Evolutionary conservation across 2,113 vertebrate species (phyloP).

Genomic region (Ptyas mucosa): DNA sequence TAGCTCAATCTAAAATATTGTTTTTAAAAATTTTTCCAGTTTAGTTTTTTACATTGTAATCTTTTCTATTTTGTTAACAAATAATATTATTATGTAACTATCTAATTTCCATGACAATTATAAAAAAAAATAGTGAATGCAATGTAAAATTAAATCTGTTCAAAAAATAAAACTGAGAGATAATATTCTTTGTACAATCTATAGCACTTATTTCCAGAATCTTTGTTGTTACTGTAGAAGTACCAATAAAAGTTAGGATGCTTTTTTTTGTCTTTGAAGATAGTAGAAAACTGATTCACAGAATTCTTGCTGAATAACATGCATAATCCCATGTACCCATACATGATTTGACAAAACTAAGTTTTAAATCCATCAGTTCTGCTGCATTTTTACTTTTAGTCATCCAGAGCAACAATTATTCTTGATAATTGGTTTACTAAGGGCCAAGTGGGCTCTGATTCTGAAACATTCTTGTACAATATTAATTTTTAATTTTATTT

Average conservation of each 20-base stretch:
- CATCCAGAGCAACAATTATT: neutral
- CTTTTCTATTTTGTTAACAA: neutral
- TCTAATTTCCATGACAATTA: neutral
- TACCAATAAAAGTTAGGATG: neutral
- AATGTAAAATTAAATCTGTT: neutral
- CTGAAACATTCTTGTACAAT: neutral
- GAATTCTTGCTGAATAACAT: neutral
- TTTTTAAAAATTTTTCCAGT: neutral
- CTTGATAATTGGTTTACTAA: neutral
- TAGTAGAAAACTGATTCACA: neutral
- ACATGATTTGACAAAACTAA: neutral
- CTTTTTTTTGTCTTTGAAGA: neutral
- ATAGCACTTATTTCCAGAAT: neutral
- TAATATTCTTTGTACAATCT: neutral
- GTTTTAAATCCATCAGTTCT: neutral
- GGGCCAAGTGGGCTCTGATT: neutral
- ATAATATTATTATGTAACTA: neutral
- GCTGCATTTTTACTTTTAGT: neutral
- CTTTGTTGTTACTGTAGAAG: neutral
- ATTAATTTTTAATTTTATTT: neutral
- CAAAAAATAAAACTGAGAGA: neutral
- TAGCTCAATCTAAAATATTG: neutral
- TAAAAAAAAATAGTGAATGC: neutral
- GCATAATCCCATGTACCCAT: neutral
- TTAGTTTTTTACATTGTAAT: neutral